Conservation (phyloP, 1,140 invertebrate species). For the Nebria ingens region DNA sequence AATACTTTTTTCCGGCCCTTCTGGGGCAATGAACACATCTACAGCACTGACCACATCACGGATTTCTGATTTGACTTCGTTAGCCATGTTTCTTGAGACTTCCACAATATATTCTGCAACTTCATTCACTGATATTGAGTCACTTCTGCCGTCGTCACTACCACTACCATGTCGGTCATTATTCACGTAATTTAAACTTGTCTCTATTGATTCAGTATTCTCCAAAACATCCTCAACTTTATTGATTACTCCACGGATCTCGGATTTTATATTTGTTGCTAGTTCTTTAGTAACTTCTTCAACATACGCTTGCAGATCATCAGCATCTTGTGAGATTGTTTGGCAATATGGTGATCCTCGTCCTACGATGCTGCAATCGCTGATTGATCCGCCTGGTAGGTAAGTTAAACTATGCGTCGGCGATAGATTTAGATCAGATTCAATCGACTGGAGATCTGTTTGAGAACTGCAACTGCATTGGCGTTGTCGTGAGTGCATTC, state of each 20-base stretch:
- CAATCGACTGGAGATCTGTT: slow-evolving; percentile 52
- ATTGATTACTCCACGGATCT: slow-evolving; percentile 66
- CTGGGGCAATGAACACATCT: slow-evolving; percentile 55
- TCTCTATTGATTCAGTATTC: slow-evolving; percentile 39
- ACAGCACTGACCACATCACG: slow-evolving; percentile 59
- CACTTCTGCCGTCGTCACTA: slow-evolving; percentile 36
- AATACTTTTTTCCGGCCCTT: slow-evolving; percentile 26
- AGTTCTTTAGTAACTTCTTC: slow-evolving; percentile 66
- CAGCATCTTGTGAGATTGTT: slow-evolving; percentile 44
- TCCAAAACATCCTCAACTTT: slow-evolving; percentile 65
- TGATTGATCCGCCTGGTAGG: slow-evolving; percentile 35
- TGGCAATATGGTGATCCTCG: slow-evolving; percentile 47
- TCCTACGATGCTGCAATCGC: slow-evolving; percentile 45
- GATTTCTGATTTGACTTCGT: slow-evolving; percentile 66
- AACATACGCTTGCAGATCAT: slow-evolving; percentile 59
- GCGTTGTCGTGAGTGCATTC: slow-evolving; percentile 38
- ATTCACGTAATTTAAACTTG: background rate
- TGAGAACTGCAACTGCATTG: slow-evolving; percentile 63
- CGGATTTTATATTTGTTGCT: slow-evolving; percentile 69
- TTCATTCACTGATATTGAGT: slow-evolving; percentile 58
- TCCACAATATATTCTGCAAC: slow-evolving; percentile 65
- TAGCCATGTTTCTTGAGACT: slow-evolving; percentile 65
- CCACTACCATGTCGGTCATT: slow-evolving; percentile 24
- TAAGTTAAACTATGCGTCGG: slow-evolving; percentile 40
- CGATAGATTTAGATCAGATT: slow-evolving; percentile 42